phyloP scores from a whole-genome alignment of 2,888 invertebrate genomes.

The Junonia oenone region DNA sequence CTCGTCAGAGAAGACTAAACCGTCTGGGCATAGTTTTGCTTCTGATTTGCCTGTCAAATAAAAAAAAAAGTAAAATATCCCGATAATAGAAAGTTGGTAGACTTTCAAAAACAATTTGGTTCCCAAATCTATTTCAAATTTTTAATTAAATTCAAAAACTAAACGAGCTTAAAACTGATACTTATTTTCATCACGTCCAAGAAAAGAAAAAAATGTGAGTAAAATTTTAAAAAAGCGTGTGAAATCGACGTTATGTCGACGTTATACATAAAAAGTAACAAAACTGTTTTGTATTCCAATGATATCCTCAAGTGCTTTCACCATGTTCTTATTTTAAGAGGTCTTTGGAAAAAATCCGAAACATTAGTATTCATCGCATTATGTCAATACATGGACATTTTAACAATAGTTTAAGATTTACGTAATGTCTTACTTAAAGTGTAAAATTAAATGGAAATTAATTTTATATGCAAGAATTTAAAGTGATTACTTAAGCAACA shows the following conservation, averaged over 20 bases:
- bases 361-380: slow-evolving; percentile 9
- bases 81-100: not conserved
- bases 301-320: not conserved
- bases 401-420: not conserved
- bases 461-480: slow-evolving; percentile 14
- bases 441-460: slow-evolving; percentile 3
- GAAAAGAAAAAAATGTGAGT: not conserved
- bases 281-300: slow-evolving; percentile 11
- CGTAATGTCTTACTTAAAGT: not conserved
- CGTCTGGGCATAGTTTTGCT: slow-evolving; percentile 86
- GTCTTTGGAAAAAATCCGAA: slow-evolving; percentile 4
- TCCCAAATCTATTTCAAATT: no score
- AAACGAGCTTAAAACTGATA: no score
- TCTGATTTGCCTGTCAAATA: slow-evolving; percentile 73
- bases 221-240: not conserved
- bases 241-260: not conserved
- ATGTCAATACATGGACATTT: not conserved
- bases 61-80: not conserved
- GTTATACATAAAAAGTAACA: not conserved
- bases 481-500: slow-evolving; percentile 6
- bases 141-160: no score
- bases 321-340: not conserved
- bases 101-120: not conserved
- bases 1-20: slow-evolving; percentile 86
- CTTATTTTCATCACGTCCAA: not conserved